These are phyloP conservation scores for Gibbula magus DNA, from an alignment of 2,888 invertebrate species.

Conservation along the genomic window DNA sequence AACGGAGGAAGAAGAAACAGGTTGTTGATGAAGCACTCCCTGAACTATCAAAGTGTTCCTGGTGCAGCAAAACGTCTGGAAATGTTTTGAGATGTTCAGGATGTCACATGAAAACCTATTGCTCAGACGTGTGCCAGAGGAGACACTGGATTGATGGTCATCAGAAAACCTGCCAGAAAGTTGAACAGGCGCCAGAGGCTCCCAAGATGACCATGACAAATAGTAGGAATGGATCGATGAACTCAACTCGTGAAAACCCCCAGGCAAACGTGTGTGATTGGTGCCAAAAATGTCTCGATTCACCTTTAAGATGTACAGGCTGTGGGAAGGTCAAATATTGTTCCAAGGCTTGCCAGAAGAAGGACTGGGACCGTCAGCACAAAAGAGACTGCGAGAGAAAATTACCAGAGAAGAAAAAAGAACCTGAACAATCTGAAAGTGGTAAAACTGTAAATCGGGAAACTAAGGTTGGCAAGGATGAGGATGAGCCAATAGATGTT, in stretches of 20 bases:
- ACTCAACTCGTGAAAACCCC: background rate
- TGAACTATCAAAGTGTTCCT: background rate
- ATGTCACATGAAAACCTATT: background rate
- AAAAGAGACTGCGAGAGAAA: background rate
- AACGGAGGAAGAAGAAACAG: no score
- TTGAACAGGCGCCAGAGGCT: background rate
- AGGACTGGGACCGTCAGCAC: constrained; percentile 3
- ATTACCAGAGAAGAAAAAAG: background rate
- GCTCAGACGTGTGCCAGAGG: background rate
- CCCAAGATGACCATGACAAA: background rate
- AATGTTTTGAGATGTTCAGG: background rate
- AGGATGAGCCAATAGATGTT: background rate
- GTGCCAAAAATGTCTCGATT: background rate
- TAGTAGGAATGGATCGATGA: background rate
- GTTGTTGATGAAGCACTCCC: no score
- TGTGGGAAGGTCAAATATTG: background rate
- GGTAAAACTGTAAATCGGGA: background rate
- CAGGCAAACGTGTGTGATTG: background rate
- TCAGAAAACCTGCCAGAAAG: background rate
- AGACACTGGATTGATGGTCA: background rate
- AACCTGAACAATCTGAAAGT: background rate
- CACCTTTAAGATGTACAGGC: background rate
- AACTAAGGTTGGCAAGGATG: background rate
- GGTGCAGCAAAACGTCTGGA: background rate
- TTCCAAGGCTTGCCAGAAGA: background rate